Conservation (phyloP, 2,113 vertebrate species). For the Bucco capensis region DNA sequence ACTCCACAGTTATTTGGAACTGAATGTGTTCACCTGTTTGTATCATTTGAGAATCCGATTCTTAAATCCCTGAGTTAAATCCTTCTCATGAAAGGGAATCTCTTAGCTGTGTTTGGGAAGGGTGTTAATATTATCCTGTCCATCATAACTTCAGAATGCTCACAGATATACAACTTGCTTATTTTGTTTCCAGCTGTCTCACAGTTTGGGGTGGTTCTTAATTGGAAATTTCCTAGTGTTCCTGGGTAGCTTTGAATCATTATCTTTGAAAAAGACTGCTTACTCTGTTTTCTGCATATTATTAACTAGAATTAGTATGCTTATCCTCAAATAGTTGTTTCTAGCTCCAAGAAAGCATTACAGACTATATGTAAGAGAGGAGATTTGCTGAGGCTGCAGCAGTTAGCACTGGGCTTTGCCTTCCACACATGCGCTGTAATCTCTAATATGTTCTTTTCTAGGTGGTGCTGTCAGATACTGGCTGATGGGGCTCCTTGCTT, state of each 20-base stretch:
- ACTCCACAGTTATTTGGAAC: not conserved
- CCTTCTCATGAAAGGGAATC: not conserved
- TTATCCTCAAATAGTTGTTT: not conserved
- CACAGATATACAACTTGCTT: not conserved
- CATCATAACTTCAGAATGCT: not conserved
- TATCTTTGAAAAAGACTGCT: not conserved
- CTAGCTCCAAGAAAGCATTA: constrained; percentile 24
- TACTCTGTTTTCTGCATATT: not conserved
- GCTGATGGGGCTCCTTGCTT: constrained; percentile 91
- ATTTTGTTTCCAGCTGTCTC: constrained; percentile 34
- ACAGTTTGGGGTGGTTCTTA: constrained; percentile 35
- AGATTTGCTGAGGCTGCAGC: constrained; percentile 67
- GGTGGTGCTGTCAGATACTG: constrained; percentile 95
- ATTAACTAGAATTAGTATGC: not conserved
- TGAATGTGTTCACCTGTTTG: not conserved
- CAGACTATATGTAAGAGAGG: constrained; percentile 21
- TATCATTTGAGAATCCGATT: not conserved
- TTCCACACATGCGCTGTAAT: constrained; percentile 99
- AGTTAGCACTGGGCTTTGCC: constrained; percentile 79
- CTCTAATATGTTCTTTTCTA: constrained; percentile 99
- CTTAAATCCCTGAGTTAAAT: not conserved
- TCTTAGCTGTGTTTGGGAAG: constrained; percentile 26
- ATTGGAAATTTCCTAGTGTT: not conserved
- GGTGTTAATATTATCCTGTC: constrained; percentile 21
- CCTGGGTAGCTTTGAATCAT: constrained; percentile 8